Base-by-base conservation (phyloP, 2,797 vertebrate species). In the Champsocephalus esox region DNA sequence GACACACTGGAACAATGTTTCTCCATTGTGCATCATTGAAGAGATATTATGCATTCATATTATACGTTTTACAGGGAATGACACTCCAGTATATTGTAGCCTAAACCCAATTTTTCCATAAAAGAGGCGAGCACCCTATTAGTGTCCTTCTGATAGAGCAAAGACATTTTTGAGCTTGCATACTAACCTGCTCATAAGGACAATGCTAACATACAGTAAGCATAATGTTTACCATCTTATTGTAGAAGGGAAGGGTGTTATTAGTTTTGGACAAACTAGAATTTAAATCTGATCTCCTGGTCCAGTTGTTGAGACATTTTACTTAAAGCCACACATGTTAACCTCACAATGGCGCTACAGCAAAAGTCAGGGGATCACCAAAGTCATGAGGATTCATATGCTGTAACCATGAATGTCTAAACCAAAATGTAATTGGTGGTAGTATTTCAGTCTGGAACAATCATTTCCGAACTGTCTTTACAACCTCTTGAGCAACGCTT, bases 1-100 rank as follows among this genome's bases (percentile, higher is more conserved):
- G 46, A 77, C 44, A 12, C 56, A 34, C 41, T 34, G 21, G 52
- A 73, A 46, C 11, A 3, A 41, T 52, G 54, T 59, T n/a, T 50
- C 24, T 48, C 32, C 34, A 52, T 45, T 66, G 56, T 41, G n/a
- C 28, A 62, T 55, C 56, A 45, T 44, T 5, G 1, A 41, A 67
- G n/a, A 61, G 41, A 66, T 46, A 19, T 63, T 65, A 65, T 21
- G 48, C 38, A 16, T 74, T 19, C 52, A 69, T 24, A 13, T 38
- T 32, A 52, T 48, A 41, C 50, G 8, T 58, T 59, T 78, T 66
- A 61, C 13, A 52, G 56, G 52, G 8, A 54, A 16, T 43, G 28
- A 21, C 24, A 48, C 13, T 43, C 54, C 17, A 9, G 16, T 44
- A 41, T 57, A 41, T 48, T 12, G 41, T 6, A 12, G 5, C 10